Evolutionary conservation across 2,888 invertebrate species (phyloP).

Genomic region (Gasteruption jaculator): DNA sequence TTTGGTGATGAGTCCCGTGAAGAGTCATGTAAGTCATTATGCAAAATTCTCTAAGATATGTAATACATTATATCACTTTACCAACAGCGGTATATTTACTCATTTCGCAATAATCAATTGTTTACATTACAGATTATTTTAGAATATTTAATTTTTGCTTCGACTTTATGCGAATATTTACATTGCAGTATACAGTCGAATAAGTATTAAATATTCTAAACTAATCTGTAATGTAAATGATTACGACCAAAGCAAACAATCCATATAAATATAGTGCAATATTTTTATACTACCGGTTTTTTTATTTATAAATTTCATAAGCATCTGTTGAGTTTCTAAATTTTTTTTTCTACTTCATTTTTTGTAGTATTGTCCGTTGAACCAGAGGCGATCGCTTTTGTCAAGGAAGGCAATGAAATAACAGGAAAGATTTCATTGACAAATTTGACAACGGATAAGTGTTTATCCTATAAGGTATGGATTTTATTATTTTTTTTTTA

Average conservation of each 20-base stretch:
- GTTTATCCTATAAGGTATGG: slow-evolving; percentile 66
- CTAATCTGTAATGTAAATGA: too few relatives aligned
- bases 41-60: too few relatives aligned
- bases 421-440: slow-evolving; percentile 65
- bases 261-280: too few relatives aligned
- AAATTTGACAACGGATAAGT: slow-evolving; percentile 59
- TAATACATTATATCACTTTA: too few relatives aligned
- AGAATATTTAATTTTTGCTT: too few relatives aligned
- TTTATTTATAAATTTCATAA: background rate
- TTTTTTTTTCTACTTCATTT: slow-evolving; percentile 14
- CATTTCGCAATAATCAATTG: too few relatives aligned
- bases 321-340: background rate
- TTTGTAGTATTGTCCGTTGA: slow-evolving; percentile 40
- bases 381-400: slow-evolving; percentile 67
- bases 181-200: too few relatives aligned
- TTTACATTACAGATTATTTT: too few relatives aligned
- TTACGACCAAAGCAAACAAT: too few relatives aligned
- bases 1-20: slow-evolving; percentile 38
- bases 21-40: slow-evolving; percentile 44
- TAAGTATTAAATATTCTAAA: too few relatives aligned
- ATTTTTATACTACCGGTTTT: background rate
- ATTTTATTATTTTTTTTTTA: slow-evolving; percentile 6
- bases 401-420: slow-evolving; percentile 64
- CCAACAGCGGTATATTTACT: too few relatives aligned
- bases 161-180: too few relatives aligned